Percentiles rank a stretch among this genome's conserved stretches.
These are phyloP conservation scores for Melinaea marsaeus DNA, from an alignment of 2,888 invertebrate species.

Conservation along the genomic window DNA sequence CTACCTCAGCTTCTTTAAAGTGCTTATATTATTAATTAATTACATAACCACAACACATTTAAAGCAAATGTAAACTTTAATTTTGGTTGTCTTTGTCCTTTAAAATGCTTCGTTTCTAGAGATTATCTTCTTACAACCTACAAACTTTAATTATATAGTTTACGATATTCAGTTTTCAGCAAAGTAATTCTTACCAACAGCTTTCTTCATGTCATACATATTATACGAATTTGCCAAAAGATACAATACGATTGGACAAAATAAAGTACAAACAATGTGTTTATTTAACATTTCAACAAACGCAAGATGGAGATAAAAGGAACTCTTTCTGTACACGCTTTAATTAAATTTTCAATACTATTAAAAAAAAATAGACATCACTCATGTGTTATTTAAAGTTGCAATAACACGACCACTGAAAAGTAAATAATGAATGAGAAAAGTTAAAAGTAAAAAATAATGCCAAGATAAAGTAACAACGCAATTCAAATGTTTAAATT, in stretches of 20 bases:
- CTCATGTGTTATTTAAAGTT: conserved; percentile 16
- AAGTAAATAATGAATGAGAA: conserved; percentile 54
- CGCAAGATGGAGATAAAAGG: neutral
- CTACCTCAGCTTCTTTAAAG: too few relatives aligned
- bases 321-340: conserved; percentile 14
- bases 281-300: conserved; percentile 7
- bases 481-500: conserved; percentile 62
- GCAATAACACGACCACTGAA: conserved; percentile 45
- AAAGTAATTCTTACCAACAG: too few relatives aligned
- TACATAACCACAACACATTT: too few relatives aligned
- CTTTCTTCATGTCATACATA: too few relatives aligned
- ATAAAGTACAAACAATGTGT: neutral
- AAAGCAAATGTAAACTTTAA: too few relatives aligned
- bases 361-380: conserved; percentile 19
- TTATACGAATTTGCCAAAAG: too few relatives aligned
- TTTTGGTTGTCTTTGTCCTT: too few relatives aligned
- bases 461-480: conserved; percentile 55
- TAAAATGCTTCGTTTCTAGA: too few relatives aligned
- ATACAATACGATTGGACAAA: conserved; percentile 1
- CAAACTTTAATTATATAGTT: too few relatives aligned
- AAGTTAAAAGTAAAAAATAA: conserved; percentile 42
- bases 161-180: too few relatives aligned
- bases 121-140: too few relatives aligned
- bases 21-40: too few relatives aligned
- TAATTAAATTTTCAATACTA: conserved; percentile 22